Conservation (phyloP, 2,797 vertebrate genomes). For the Siniperca undulata region DNA sequence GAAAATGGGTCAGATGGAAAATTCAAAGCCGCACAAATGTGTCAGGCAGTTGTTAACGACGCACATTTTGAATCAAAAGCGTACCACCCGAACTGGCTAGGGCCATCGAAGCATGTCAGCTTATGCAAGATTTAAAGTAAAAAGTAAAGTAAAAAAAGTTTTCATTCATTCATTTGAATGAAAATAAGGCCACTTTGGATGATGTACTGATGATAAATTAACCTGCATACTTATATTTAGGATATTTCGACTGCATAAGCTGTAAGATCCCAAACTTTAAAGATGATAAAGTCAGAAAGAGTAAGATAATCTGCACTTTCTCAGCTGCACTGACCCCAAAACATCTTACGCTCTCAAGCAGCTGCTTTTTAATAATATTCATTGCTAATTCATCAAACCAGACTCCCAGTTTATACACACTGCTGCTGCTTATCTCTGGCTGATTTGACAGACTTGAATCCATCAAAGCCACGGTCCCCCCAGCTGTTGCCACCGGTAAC, state of each 20-base stretch:
- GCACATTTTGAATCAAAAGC: conserved; percentile 37
- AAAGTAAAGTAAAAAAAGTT: background rate
- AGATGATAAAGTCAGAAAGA: background rate
- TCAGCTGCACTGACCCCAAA: background rate
- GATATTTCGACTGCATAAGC: background rate
- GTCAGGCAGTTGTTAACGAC: conserved; percentile 25
- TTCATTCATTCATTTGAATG: background rate
- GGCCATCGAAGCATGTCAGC: conserved; percentile 6
- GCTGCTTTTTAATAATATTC: background rate
- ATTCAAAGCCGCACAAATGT: conserved; percentile 43
- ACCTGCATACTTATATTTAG: background rate
- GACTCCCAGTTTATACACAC: background rate
- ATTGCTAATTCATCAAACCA: background rate
- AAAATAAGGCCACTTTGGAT: conserved; percentile 31
- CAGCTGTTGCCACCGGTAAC: conserved; percentile 16
- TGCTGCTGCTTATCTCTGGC: conserved; percentile 1
- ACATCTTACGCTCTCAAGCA: background rate
- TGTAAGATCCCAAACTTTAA: background rate
- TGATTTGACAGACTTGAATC: background rate
- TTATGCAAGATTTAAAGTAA: conserved; percentile 44
- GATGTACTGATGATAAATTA: background rate
- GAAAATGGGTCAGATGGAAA: conserved; percentile 77
- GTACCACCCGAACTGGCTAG: conserved; percentile 7
- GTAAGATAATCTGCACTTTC: background rate
- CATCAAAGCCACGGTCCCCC: background rate